Evolutionary conservation across 2,888 invertebrate species (phyloP), one percentile per base, ranked within the genome.

Genomic region (Lasioglossum marginatum): DNA sequence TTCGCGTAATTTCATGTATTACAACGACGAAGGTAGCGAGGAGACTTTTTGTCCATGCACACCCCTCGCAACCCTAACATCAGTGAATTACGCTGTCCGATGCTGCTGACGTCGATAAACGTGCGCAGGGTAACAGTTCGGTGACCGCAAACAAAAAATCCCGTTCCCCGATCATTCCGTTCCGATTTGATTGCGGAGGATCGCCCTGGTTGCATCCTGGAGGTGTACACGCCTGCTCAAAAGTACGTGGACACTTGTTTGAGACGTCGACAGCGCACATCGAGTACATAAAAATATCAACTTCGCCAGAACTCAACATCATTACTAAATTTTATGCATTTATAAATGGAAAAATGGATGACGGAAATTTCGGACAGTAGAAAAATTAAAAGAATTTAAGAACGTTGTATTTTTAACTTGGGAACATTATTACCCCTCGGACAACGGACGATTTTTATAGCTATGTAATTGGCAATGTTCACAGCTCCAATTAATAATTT

Each of bases 191-290:
- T 82, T 70, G 48, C 31, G 19, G 8, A 73, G 48, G 71, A 76
- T 77, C 72, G 45, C n/a, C 45, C 52, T 31, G 12, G 71, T 74
- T 57, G 73, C 66, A 83, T 83, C 80, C 83, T 87, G 73, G 45
- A 85, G 82, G 83, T 23, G 52, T 52, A 52, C 52, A 52, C 23
- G 23, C 52, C 10, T 52, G 52, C 23, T 3, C 52, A 52, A 52
- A 52, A 52, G 52, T 52, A 52, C 8, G 10, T 6, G 23, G 52
- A 52, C 52, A 23, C 52, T 52, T 48, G 48, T 48, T 48, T 6
- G 23, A 23, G 23, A 8, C 23, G 19, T 48, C 48, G 6, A 2
- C 48, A 2, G 48, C 2, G 19, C 19, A 23, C 48, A 23, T 52
- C 23, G 52, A 48, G 48, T 6, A 8, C 52, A 23, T 5, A 8